These are phyloP conservation scores for Conus ventricosus DNA, from an alignment of 1,140 invertebrate species.

Conservation along the genomic window DNA sequence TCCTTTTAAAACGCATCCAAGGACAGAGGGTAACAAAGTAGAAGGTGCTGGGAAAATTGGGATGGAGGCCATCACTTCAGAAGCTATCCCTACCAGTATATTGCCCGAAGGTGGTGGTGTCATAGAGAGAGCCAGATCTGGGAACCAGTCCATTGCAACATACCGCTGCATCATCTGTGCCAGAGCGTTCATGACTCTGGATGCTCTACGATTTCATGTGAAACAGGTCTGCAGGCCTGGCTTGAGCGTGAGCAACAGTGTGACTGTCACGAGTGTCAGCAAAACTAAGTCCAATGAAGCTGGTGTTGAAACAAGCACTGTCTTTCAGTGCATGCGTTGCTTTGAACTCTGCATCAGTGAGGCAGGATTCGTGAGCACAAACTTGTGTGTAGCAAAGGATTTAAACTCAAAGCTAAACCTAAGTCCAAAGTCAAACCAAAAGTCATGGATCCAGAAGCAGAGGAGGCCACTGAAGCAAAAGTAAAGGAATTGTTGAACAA, in stretches of 20 bases:
- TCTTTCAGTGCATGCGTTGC: slow-evolving; percentile 48
- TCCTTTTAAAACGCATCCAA: background rate
- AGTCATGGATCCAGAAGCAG: slow-evolving; percentile 5
- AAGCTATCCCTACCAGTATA: slow-evolving; percentile 17
- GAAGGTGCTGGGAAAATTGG: background rate
- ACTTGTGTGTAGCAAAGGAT: slow-evolving; percentile 41
- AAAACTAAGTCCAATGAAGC: slow-evolving; percentile 35
- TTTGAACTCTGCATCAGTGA: slow-evolving; percentile 47
- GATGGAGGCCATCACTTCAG: background rate
- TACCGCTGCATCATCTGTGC: slow-evolving; percentile 50
- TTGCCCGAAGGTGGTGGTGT: slow-evolving; percentile 24
- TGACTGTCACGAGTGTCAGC: slow-evolving; percentile 36
- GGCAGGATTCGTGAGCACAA: slow-evolving; percentile 43
- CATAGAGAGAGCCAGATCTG: slow-evolving; percentile 29
- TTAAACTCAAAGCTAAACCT: background rate
- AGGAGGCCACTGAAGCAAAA: slow-evolving; percentile 18
- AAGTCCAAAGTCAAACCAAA: slow-evolving; percentile 24
- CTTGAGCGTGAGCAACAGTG: slow-evolving; percentile 24
- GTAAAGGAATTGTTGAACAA: slow-evolving; percentile 25
- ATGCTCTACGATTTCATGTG: slow-evolving; percentile 41
- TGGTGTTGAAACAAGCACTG: slow-evolving; percentile 45
- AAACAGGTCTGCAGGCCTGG: slow-evolving; percentile 45
- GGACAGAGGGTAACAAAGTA: background rate
- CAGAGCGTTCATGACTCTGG: slow-evolving; percentile 42
- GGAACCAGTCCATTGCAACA: slow-evolving; percentile 41